Evolutionary conservation across 2,797 vertebrate genomes (phyloP).

Genomic region (Scleropages formosus): DNA sequence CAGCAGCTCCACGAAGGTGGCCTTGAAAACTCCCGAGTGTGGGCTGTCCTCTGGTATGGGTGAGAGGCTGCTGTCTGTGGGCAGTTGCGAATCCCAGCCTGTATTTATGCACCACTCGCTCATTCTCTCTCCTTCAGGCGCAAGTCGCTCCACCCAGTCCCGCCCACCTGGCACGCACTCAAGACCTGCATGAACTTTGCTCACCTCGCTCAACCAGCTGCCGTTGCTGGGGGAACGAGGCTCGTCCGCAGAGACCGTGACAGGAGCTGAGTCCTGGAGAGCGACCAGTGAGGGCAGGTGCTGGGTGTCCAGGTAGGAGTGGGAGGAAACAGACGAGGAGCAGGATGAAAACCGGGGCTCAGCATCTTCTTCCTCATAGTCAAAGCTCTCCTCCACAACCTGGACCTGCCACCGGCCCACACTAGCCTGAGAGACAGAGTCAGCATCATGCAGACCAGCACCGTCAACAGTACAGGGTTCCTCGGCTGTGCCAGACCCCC

Average conservation of each 20-base stretch:
- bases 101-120: constrained; percentile 46
- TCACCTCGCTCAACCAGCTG: constrained; percentile 40
- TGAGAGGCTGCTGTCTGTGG: constrained; percentile 31
- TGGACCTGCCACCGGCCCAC: constrained; percentile 50
- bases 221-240: constrained; percentile 33
- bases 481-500: neutral
- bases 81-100: constrained; percentile 36
- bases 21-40: constrained; percentile 63
- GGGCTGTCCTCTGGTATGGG: neutral
- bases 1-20: constrained; percentile 65
- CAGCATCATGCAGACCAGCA: no score
- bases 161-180: constrained; percentile 42
- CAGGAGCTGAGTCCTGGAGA: constrained; percentile 18
- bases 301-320: constrained; percentile 28
- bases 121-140: constrained; percentile 29
- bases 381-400: constrained; percentile 41
- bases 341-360: constrained; percentile 12
- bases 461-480: constrained; percentile 25
- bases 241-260: constrained; percentile 36
- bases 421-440: fast-evolving
- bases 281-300: constrained; percentile 21
- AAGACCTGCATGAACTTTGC: constrained; percentile 45
- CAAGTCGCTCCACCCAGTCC: constrained; percentile 40
- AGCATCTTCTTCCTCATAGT: neutral
- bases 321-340: constrained; percentile 33